A percentile compares a stretch with the other conserved stretches of the same genome.
Conservation (phyloP, 2,113 vertebrate species). For the Acrocephalus kingi region DNA sequence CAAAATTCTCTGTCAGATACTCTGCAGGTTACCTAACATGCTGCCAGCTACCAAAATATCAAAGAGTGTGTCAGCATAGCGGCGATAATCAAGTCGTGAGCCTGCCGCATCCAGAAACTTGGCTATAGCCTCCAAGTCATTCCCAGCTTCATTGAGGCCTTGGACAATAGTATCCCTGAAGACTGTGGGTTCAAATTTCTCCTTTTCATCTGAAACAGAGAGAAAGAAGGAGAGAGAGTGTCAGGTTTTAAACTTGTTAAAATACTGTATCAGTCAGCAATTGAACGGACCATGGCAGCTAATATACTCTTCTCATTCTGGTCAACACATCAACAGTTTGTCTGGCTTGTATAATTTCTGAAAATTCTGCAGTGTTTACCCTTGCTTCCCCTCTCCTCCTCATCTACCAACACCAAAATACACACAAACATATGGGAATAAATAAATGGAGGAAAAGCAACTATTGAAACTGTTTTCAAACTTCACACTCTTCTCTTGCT, state of each 20-base stretch:
- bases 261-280: not conserved
- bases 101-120: conserved; percentile 89
- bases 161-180: conserved; percentile 91
- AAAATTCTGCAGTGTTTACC: not conserved
- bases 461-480: not conserved
- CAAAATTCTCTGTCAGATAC: not conserved
- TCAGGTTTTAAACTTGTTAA: not conserved
- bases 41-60: conserved; percentile 93
- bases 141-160: conserved; percentile 89
- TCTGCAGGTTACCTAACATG: conserved; percentile 85
- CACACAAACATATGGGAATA: not conserved
- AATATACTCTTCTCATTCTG: not conserved
- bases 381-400: not conserved
- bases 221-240: not conserved
- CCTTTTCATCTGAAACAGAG: conserved; percentile 89
- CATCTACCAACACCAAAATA: not conserved
- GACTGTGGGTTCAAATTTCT: conserved; percentile 96
- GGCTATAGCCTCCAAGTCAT: conserved; percentile 89
- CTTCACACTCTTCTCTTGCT: not conserved
- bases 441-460: not conserved
- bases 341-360: not conserved
- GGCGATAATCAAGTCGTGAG: conserved; percentile 90
- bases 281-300: not conserved
- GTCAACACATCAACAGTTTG: not conserved
- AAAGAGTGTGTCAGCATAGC: conserved; percentile 93